Conservation (phyloP, 2,888 invertebrate genomes). For the Callyntrura guangdongensis region DNA sequence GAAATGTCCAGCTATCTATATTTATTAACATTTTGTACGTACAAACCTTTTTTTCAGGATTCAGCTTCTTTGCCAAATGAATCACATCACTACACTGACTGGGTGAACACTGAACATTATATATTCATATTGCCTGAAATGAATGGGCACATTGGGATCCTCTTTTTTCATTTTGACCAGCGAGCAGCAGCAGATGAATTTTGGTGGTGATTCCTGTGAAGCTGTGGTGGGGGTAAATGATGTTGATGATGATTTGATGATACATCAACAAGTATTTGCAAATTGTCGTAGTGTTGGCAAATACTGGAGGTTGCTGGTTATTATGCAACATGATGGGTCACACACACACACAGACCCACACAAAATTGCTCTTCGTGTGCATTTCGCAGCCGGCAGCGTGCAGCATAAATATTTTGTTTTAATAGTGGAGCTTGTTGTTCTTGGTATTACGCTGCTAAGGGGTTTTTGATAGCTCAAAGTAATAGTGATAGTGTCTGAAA, state of each 20-base stretch:
- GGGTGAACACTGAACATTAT: neutral
- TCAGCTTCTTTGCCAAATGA: slow-evolving; percentile 65
- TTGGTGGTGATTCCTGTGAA: slow-evolving; percentile 9
- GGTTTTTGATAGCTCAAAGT: slow-evolving; percentile 64
- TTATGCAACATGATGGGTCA: slow-evolving; percentile 68
- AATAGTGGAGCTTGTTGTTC: slow-evolving; percentile 58
- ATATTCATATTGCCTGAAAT: slow-evolving; percentile 40
- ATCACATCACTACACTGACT: slow-evolving; percentile 40
- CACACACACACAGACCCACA: slow-evolving; percentile 3
- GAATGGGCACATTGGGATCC: slow-evolving; percentile 44
- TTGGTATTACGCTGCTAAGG: slow-evolving; percentile 57
- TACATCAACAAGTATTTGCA: slow-evolving; percentile 71
- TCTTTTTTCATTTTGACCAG: neutral
- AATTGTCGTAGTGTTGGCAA: slow-evolving; percentile 73
- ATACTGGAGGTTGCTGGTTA: slow-evolving; percentile 73
- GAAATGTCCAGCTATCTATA: slow-evolving; percentile 79
- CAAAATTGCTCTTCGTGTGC: slow-evolving; percentile 61
- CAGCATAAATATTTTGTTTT: slow-evolving; percentile 64
- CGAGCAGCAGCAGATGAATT: slow-evolving; percentile 7
- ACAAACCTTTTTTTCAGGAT: slow-evolving; percentile 42
- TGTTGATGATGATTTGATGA: slow-evolving; percentile 49
- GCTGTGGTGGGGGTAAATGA: neutral
- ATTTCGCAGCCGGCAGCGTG: slow-evolving; percentile 70
- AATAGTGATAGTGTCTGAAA: slow-evolving; percentile 74
- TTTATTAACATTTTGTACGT: slow-evolving; percentile 52